Base-by-base conservation (phyloP, 1,140 invertebrate species). In the Caenorhabditis inopinata region DNA sequence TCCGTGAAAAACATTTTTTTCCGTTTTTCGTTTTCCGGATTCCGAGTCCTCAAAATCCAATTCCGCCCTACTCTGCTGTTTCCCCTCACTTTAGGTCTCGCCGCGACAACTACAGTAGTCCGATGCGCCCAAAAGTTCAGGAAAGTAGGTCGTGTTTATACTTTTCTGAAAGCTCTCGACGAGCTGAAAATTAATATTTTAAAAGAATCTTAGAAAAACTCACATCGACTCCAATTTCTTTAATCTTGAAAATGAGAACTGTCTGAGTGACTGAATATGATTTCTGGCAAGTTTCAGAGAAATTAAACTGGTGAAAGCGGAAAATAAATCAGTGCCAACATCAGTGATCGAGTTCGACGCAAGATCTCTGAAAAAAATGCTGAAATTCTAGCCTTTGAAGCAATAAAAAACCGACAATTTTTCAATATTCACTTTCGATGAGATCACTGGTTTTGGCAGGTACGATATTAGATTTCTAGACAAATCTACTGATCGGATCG, bases 211-310 rank as follows among this genome's bases (percentile, higher is more conserved):
- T n/a, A n/a, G n/a, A 23, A 48, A 11, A n/a, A 90, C 90, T 93
- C 91, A 94, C 92, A 96, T 89, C 84, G 92, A 91, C 88, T 92
- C 92, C 1, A 96, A 89, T 78, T 91, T 91, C 23, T 85, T 91
- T 62, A 94, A 90, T 84, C 92, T 91, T 77, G 89, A 91, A 86
- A 96, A 95, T 7, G 93, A 89, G 79, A 93, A 92, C 86, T 93
- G 93, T 18, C 92, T 91, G 23, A 96, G 86, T 23, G 90, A 90
- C 75, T 88, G 89, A 49, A 96, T 90, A 80, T 91, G 91, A 91
- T 96, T 96, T 86, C 93, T 93, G 84, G 93, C 94, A 68, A 96
- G 88, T 85, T 93, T 93, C 76, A 96, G 89, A 82, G 93, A 92
- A 76, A 92, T 91, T 21, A 96, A 90, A 23, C 91, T 90, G 11